phyloP scores from a whole-genome alignment of 2,113 vertebrate genomes.

The human (Homo sapiens) region DNA sequence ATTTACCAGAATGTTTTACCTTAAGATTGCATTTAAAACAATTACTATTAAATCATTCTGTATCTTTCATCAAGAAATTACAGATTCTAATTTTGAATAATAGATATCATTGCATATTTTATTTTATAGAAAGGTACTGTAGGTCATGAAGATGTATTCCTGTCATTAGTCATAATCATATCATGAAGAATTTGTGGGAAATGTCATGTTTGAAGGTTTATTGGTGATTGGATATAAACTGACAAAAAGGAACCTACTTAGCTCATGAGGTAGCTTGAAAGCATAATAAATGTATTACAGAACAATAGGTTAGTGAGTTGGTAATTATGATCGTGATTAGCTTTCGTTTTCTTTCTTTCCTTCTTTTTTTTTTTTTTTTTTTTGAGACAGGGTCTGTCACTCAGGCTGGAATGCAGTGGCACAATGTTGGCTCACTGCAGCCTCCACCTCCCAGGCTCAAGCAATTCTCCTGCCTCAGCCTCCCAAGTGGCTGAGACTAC shows the following conservation, averaged over 20 bases:
- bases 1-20: slow-evolving; percentile 42
- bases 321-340: not conserved
- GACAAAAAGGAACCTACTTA: slow-evolving; percentile 17
- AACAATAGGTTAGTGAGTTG: not conserved
- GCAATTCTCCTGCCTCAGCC: not conserved
- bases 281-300: not conserved
- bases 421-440: not conserved
- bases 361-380: not conserved
- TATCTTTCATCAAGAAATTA: slow-evolving; percentile 56
- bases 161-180: slow-evolving; percentile 25
- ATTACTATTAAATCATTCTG: slow-evolving; percentile 46
- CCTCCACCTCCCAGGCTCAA: not conserved
- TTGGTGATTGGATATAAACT: slow-evolving; percentile 18
- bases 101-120: not conserved
- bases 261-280: not conserved
- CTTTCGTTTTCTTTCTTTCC: not conserved
- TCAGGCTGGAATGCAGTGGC: not conserved
- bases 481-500: not conserved
- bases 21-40: slow-evolving; percentile 35
- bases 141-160: not conserved
- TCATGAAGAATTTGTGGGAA: slow-evolving; percentile 46
- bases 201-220: slow-evolving; percentile 27
- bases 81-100: slow-evolving; percentile 49
- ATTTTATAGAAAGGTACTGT: slow-evolving; percentile 13
- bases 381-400: not conserved